Evolutionary conservation across 1,140 invertebrate genomes (phyloP).

Genomic region (Drosophila subpulchrella): DNA sequence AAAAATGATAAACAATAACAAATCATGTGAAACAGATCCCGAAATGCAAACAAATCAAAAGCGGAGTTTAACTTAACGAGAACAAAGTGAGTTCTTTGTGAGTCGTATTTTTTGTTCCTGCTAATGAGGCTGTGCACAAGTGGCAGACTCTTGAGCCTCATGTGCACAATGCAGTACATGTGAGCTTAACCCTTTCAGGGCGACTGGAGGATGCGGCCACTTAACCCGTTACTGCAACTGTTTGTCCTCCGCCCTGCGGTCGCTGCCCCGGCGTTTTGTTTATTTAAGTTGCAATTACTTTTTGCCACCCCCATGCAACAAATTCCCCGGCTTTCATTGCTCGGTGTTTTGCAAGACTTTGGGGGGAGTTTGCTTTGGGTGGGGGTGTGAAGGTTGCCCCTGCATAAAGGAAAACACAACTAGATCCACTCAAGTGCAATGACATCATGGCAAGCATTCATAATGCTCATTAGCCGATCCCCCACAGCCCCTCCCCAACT

Average conservation of each 20-base stretch:
- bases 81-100: slow-evolving; percentile 51
- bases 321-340: slow-evolving; percentile 49
- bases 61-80: slow-evolving; percentile 34
- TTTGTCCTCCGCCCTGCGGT: slow-evolving; percentile 53
- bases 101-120: slow-evolving; percentile 35
- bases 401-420: slow-evolving; percentile 24
- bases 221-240: slow-evolving; percentile 53
- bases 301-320: slow-evolving; percentile 56
- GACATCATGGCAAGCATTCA: slow-evolving; percentile 67
- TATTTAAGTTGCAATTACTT: slow-evolving; percentile 79
- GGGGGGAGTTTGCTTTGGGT: neutral
- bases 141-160: slow-evolving; percentile 55
- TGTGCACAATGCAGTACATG: slow-evolving; percentile 5
- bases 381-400: slow-evolving; percentile 32
- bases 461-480: slow-evolving; percentile 60
- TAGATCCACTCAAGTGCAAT: slow-evolving; percentile 65
- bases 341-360: slow-evolving; percentile 30
- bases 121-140: slow-evolving; percentile 73
- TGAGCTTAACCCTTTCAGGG: slow-evolving; percentile 41
- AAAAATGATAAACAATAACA: slow-evolving; percentile 58
- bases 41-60: slow-evolving; percentile 23
- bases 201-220: slow-evolving; percentile 61
- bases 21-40: slow-evolving; percentile 51
- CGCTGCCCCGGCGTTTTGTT: slow-evolving; percentile 59
- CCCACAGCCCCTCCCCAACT: neutral